These are phyloP conservation scores for Astreopora myriophthalma DNA, from an alignment of 64 coral and sea anemone genomes.

Conservation along the genomic window DNA sequence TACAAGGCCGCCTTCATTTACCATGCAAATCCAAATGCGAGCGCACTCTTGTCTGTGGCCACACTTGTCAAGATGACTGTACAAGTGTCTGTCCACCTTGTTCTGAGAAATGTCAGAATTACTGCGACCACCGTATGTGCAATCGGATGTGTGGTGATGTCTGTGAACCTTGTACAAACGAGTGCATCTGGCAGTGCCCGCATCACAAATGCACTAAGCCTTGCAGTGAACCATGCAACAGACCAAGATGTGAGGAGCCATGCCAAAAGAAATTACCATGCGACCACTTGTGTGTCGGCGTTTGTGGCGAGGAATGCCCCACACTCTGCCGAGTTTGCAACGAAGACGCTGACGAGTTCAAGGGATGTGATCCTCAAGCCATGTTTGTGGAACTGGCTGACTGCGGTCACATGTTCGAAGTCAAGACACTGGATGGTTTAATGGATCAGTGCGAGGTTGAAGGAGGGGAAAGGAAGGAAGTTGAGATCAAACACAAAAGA, in stretches of 20 bases:
- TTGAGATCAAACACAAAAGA: not conserved
- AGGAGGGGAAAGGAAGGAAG: not conserved
- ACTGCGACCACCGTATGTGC: slow-evolving; percentile 24
- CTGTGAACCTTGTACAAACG: slow-evolving; percentile 46
- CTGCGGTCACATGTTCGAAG: slow-evolving; percentile 87
- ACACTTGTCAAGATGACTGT: slow-evolving; percentile 50
- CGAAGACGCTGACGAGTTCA: slow-evolving; percentile 40
- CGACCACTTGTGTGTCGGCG: slow-evolving; percentile 66
- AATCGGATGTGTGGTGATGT: slow-evolving; percentile 56
- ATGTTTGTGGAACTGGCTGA: slow-evolving; percentile 79
- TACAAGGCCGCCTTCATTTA: slow-evolving; percentile 32
- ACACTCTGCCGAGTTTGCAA: slow-evolving; percentile 79
- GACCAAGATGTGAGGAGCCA: slow-evolving; percentile 58
- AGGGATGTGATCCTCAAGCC: slow-evolving; percentile 56
- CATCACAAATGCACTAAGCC: slow-evolving; percentile 45
- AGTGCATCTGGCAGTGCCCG: slow-evolving; percentile 47
- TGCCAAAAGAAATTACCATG: slow-evolving; percentile 48
- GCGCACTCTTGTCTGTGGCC: slow-evolving; percentile 63
- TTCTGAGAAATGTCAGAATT: slow-evolving; percentile 23
- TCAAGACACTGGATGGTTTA: slow-evolving; percentile 56
- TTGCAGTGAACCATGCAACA: slow-evolving; percentile 59
- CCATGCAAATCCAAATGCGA: slow-evolving; percentile 55
- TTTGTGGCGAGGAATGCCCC: slow-evolving; percentile 81
- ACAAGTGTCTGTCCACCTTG: slow-evolving; percentile 77
- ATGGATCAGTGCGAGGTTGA: slow-evolving; percentile 32